Evolutionary conservation across 2,113 vertebrate species (phyloP), one percentile per base, ranked within the genome.

Genomic region (Cyprinodon tularosa): DNA sequence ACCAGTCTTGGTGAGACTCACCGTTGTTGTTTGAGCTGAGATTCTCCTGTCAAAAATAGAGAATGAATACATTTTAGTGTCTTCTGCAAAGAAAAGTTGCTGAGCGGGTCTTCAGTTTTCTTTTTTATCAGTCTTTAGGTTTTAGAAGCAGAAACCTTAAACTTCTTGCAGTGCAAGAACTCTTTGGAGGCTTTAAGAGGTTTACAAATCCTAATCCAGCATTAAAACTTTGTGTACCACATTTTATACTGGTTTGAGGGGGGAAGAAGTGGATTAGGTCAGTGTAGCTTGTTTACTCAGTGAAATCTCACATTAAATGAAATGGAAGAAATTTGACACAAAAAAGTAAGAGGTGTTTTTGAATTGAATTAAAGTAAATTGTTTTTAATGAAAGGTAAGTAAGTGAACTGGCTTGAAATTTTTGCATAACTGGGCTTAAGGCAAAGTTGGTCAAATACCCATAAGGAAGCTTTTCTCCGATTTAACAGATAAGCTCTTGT

Each of bases 1-100:
- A 68, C 45, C 97, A 95, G 74, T 99, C 96, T 85, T 96, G 96
- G 77, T 97, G 98, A 66, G 95, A 97, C 90, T 98, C 97, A 91
- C 95, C 95, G 87, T 90, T 96, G 72, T 88, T 84, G 62, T 94
- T 80, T 67, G 93, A 71, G 59, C 93, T 95, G 66, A 93, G 93
- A 89, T 96, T 97, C 88, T 92, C 96, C 96, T 99, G 94, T 42
- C 64, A 74, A 84, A 80, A 57, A 85, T 79, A 67, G 74, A 48
- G 80, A 74, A 77, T 66, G 72, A 78, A 62, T 85, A 80, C 78
- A 76, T 38, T 65, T 83, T 45, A 81, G 40, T 68, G 5, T 62
- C 36, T 57, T 62, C 78, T 22, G 62, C 53, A 63, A 3, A 66
- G 29, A 83, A 72, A 53, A 75, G 63, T 67, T 78, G 47, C 66